phyloP scores from a whole-genome alignment of 2,113 vertebrate genomes.

The Sinocyclocheilus anophthalmus region DNA sequence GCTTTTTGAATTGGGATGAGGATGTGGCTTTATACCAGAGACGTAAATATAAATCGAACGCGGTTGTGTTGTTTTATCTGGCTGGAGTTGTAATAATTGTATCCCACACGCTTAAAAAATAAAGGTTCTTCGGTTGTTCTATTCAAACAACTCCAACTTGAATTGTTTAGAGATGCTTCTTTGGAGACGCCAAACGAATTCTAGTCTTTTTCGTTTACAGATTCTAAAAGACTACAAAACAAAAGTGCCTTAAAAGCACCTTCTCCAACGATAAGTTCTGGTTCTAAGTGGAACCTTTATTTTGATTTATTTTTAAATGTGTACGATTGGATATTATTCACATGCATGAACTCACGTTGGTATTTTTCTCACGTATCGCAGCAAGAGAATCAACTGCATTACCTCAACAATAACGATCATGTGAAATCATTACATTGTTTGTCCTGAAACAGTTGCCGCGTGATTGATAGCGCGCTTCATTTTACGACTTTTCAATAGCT shows the following conservation, averaged over 20 bases:
- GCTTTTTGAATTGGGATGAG: neutral
- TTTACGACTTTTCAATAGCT: slow-evolving; percentile 94
- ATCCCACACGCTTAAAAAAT: neutral
- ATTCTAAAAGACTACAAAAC: neutral
- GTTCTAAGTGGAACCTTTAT: slow-evolving; percentile 12
- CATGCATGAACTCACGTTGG: neutral
- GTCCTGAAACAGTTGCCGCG: slow-evolving; percentile 79
- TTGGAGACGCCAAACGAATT: neutral
- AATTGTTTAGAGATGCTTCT: neutral
- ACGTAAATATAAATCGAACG: slow-evolving; percentile 21
- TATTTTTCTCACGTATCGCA: neutral
- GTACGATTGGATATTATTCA: neutral
- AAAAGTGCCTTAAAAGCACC: too few species aligned
- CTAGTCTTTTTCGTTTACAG: neutral
- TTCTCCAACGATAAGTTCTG: neutral
- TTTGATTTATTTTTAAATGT: neutral
- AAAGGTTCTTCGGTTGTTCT: neutral
- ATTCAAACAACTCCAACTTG: neutral
- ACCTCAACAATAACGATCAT: slow-evolving; percentile 78
- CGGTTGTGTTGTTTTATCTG: slow-evolving; percentile 8
- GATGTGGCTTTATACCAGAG: neutral
- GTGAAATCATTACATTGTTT: slow-evolving; percentile 83
- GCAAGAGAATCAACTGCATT: neutral
- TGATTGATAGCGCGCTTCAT: slow-evolving; percentile 91
- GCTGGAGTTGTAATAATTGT: slow-evolving; percentile 1